A percentile compares a stretch with the other conserved stretches of the same genome.
Conservation (phyloP, 1,140 invertebrate species). For the Drosophila dunni region DNA sequence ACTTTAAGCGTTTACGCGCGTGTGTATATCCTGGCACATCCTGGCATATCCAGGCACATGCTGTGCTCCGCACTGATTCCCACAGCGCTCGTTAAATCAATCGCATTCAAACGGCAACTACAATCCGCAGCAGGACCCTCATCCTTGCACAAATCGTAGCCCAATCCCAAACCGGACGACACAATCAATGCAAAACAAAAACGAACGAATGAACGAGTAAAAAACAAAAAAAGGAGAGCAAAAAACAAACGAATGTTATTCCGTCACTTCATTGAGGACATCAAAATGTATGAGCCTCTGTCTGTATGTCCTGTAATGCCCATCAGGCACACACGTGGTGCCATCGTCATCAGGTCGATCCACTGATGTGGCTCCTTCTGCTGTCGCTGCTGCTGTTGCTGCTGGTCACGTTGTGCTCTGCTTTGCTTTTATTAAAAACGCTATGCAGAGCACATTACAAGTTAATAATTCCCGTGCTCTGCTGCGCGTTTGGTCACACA, state of each 20-base stretch:
- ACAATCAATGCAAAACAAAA: slow-evolving; percentile 78
- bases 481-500: slow-evolving; percentile 30
- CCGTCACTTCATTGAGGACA: slow-evolving; percentile 79
- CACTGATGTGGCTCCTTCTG: slow-evolving; percentile 4
- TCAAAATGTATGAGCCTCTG: slow-evolving; percentile 74
- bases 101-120: slow-evolving; percentile 70
- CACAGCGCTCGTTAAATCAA: slow-evolving; percentile 76
- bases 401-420: slow-evolving; percentile 73
- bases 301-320: slow-evolving; percentile 46
- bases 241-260: slow-evolving; percentile 54
- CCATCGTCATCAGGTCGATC: slow-evolving; percentile 71
- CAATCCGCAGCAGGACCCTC: not conserved
- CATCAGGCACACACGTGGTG: slow-evolving; percentile 72
- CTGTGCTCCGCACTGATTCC: slow-evolving; percentile 69
- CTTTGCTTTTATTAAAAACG: slow-evolving; percentile 80
- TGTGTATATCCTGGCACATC: slow-evolving; percentile 38
- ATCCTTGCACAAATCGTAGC: not conserved
- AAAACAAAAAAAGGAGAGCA: slow-evolving; percentile 27
- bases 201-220: not conserved
- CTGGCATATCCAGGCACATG: slow-evolving; percentile 42
- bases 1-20: slow-evolving; percentile 60
- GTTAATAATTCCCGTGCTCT: slow-evolving; percentile 81
- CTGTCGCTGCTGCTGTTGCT: not conserved
- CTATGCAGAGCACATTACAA: slow-evolving; percentile 83
- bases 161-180: slow-evolving; percentile 60